Conservation (phyloP, 2,113 vertebrate species). For the Podocnemis expansa region DNA sequence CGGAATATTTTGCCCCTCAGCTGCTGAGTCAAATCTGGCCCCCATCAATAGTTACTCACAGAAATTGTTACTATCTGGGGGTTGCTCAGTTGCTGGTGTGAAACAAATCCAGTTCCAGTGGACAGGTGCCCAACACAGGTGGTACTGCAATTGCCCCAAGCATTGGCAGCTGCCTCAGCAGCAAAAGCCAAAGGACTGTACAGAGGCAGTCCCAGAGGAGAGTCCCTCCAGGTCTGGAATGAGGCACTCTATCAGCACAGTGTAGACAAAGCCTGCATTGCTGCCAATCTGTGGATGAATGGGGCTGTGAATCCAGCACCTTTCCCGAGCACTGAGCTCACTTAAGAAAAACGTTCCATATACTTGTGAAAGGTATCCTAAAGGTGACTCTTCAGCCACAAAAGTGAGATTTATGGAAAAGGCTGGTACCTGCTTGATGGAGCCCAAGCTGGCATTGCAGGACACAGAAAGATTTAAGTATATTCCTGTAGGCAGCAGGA, state of each 20-base stretch:
- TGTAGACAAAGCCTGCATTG: not conserved
- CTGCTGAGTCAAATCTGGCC: not conserved
- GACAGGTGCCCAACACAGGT: accelerated
- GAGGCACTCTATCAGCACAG: not conserved
- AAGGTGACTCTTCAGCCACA: not conserved
- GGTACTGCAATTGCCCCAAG: not conserved
- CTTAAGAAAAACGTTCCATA: not conserved
- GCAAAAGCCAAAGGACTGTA: not conserved
- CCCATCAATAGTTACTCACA: not conserved
- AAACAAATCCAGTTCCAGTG: not conserved
- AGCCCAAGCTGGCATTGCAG: conserved; percentile 88
- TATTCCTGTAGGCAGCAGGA: conserved; percentile 95
- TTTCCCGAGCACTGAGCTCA: not conserved
- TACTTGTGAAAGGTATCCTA: not conserved
- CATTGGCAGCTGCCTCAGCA: not conserved
- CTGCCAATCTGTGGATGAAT: not conserved
- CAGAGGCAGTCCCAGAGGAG: not conserved
- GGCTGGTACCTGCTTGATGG: conserved; percentile 89
- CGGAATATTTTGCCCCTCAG: accelerated
- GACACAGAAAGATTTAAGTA: conserved; percentile 91
- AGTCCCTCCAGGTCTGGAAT: not conserved
- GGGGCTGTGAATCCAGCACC: not conserved
- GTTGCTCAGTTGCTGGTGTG: not conserved
- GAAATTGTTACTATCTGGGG: not conserved
- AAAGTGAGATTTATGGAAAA: not conserved